Base-by-base conservation (phyloP, 2,797 vertebrate species). In the Percopsis omiscomaycus region DNA sequence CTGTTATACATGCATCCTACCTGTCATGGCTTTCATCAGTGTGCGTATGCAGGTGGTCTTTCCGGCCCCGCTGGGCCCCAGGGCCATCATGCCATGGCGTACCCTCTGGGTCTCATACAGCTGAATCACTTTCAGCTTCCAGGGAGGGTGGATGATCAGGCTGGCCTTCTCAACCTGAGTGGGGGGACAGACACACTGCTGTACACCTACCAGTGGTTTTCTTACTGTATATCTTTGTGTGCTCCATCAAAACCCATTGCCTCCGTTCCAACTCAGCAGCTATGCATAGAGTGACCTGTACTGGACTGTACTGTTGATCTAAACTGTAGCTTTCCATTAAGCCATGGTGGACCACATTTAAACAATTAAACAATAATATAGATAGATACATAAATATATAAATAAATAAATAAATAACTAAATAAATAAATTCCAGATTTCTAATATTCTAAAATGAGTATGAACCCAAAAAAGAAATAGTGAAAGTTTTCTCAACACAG, bases 71-170 rank as follows among this genome's bases (percentile, higher is more conserved):
- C 97, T 99, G 2, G 97, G 96, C 32, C 98, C 98, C 50, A 99
- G 76, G 0, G 96, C 90, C 98, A 99, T 99, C 92, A 99, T 93
- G 2, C 97, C 96, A 37, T 99, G 97, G n/a, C 96, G 92, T 55
- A 98, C 97, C 69, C 88, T 90, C 84, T 98, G 96, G 0, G 94
- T 97, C 90, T 99, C 98, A 82, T 92, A 99, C 45, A 99, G 88
- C 77, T 99, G 97, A 75, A 98, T 96, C 77, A 99, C 81, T 86
- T 99, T 99, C 71, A 98, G 89, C 80, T 94, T 99, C 97, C 98
- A 99, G 12, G 96, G 94, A 64, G 93, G 94, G 62, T 99, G 95
- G 79, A 89, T 94, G 78, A 99, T 93, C 71, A 99, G 91, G 61
- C 95, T 96, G 61, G 94, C 93, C 46, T 93, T 89, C 63, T 94